Conservation (phyloP, 2,797 vertebrate genomes). For the Sebastes taczanowskii region DNA sequence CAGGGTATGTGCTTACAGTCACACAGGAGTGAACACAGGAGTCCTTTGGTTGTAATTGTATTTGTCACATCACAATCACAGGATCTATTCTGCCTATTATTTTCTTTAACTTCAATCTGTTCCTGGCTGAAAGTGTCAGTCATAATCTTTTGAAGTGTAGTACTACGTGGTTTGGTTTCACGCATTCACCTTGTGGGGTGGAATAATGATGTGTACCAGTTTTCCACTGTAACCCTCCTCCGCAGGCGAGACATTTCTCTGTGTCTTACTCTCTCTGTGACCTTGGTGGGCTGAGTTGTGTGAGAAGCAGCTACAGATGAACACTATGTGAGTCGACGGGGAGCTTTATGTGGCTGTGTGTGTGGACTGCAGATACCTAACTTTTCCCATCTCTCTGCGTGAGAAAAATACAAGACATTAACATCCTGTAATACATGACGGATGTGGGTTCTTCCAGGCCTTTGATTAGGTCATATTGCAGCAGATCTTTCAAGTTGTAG, state of each 20-base stretch:
- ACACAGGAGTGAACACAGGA: not conserved
- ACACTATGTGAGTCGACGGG: not conserved
- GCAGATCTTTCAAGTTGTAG: not conserved
- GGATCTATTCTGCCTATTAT: not conserved
- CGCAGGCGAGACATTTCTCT: slow-evolving; percentile 56
- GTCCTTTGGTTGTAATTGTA: not conserved
- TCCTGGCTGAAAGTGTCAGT: not conserved
- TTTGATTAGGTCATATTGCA: not conserved
- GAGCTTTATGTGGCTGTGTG: not conserved
- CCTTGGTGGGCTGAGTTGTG: slow-evolving; percentile 48
- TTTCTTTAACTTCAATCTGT: not conserved
- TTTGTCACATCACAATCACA: not conserved
- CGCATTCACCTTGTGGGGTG: slow-evolving; percentile 6
- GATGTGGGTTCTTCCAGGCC: not conserved
- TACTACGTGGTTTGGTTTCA: slow-evolving; percentile 4
- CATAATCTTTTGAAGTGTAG: not conserved
- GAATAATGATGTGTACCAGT: slow-evolving; percentile 13
- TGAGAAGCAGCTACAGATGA: slow-evolving; percentile 22
- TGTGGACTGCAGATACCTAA: not conserved
- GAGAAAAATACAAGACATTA: slow-evolving; percentile 15
- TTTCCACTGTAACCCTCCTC: slow-evolving; percentile 13
- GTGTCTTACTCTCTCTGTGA: slow-evolving; percentile 25
- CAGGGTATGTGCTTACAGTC: not conserved
- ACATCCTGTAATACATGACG: not conserved
- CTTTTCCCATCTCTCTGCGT: not conserved